Conservation (phyloP, 92 coral and sea anemone genomes). For the Pocillopora meandrina region DNA sequence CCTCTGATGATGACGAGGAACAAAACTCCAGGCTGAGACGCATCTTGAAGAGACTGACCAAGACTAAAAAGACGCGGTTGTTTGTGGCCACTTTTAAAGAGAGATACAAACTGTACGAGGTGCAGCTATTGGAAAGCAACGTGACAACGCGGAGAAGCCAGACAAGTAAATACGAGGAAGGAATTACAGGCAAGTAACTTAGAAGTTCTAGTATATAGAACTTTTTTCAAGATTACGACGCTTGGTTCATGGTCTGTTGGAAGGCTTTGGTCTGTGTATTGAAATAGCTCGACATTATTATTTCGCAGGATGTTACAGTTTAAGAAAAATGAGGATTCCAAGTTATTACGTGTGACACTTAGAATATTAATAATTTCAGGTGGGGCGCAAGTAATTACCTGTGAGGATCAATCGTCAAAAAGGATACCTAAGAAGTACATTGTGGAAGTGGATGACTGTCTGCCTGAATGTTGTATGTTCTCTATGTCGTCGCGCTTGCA, state of each 20-base stretch:
- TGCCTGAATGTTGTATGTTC: slow-evolving; percentile 76
- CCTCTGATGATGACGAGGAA: slow-evolving; percentile 41
- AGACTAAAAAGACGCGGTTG: slow-evolving; percentile 73
- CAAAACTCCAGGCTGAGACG: slow-evolving; percentile 18
- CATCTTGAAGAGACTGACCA: slow-evolving; percentile 25
- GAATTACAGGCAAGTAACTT: not conserved
- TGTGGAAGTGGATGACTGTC: slow-evolving; percentile 78
- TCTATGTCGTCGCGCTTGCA: slow-evolving; percentile 50
- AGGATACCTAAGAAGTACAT: slow-evolving; percentile 45
- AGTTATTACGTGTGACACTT: too few relatives aligned
- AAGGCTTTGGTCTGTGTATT: too few relatives aligned
- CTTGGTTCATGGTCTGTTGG: too few relatives aligned
- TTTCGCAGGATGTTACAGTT: too few relatives aligned
- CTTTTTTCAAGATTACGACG: too few relatives aligned
- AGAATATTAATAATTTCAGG: not conserved
- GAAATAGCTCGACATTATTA: too few relatives aligned
- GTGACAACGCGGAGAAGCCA: slow-evolving; percentile 19
- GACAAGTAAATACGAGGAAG: not conserved
- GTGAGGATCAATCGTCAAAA: slow-evolving; percentile 3
- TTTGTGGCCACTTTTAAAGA: slow-evolving; percentile 75
- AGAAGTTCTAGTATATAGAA: not conserved
- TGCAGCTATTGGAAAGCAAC: slow-evolving; percentile 71
- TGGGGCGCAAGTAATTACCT: not conserved
- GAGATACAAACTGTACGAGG: slow-evolving; percentile 65
- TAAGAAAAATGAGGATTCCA: not conserved